Conservation (phyloP, 2,888 invertebrate species). For the Mellilla xanthometata region DNA sequence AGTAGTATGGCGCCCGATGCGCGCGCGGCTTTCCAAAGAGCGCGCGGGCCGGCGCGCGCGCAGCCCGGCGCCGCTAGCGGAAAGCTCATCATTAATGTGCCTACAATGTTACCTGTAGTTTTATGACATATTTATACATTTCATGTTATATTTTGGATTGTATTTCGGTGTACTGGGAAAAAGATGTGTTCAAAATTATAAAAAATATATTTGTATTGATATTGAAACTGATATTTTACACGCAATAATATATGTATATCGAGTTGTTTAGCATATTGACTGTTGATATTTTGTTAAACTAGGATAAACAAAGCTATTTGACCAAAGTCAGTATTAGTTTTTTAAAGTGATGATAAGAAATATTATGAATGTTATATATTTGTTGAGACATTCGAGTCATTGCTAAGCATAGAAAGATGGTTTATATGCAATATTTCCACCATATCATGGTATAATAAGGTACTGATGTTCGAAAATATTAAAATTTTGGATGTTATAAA, state of each 20-base stretch:
- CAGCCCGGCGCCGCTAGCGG: constrained; percentile 45
- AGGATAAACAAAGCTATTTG: constrained; percentile 82
- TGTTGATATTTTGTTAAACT: constrained; percentile 78
- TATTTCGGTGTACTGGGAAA: constrained; percentile 63
- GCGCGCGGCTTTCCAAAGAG: too few species aligned
- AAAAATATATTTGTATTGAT: constrained; percentile 57
- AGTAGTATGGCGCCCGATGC: constrained; percentile 37
- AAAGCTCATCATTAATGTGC: constrained; percentile 78
- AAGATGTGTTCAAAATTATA: constrained; percentile 77
- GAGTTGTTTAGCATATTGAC: constrained; percentile 75
- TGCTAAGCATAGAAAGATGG: constrained; percentile 59
- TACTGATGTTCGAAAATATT: constrained; percentile 58
- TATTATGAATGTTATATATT: constrained; percentile 59
- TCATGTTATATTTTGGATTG: constrained; percentile 60
- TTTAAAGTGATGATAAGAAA: constrained; percentile 67
- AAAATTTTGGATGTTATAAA: constrained; percentile 59
- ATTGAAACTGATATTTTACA: constrained; percentile 76
- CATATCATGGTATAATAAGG: constrained; percentile 67
- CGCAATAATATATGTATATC: constrained; percentile 72
- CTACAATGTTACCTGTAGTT: constrained; percentile 82
- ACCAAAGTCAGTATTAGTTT: constrained; percentile 83
- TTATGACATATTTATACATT: constrained; percentile 55
- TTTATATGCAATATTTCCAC: constrained; percentile 68
- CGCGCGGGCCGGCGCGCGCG: too few species aligned
- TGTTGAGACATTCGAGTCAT: constrained; percentile 66